Conservation (phyloP, 2,797 vertebrate genomes). For the Phoxinus dragarum region DNA sequence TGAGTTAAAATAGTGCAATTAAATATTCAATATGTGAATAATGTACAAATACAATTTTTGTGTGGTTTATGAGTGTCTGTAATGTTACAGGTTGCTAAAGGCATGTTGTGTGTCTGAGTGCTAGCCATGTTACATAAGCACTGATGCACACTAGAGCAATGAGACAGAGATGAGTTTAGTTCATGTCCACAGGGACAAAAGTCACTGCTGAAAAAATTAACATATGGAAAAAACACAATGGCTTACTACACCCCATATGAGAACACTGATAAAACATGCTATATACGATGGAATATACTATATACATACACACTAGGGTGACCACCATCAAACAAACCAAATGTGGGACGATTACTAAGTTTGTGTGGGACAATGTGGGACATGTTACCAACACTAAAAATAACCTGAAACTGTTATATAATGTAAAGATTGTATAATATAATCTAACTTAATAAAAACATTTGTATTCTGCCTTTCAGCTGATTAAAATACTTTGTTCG, state of each 20-base stretch:
- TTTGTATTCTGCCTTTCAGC: too few species aligned
- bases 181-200: slow-evolving; percentile 76
- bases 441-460: too few species aligned
- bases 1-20: not conserved
- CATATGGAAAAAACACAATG: slow-evolving; percentile 38
- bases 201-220: slow-evolving; percentile 44
- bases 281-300: not conserved
- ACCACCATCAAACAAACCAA: too few species aligned
- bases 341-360: too few species aligned
- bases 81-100: slow-evolving; percentile 28
- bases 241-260: not conserved
- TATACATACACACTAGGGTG: not conserved
- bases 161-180: slow-evolving; percentile 71
- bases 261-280: not conserved
- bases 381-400: too few species aligned
- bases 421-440: too few species aligned
- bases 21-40: not conserved
- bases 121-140: slow-evolving; percentile 42
- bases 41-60: not conserved
- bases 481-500: too few species aligned
- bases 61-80: slow-evolving; percentile 27
- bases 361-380: too few species aligned
- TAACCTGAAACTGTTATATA: too few species aligned
- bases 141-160: slow-evolving; percentile 38
- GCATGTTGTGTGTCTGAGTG: slow-evolving; percentile 13